Evolutionary conservation across 92 coral and sea anemone species (phyloP).

Genomic region (Umimayanthus kanabou): DNA sequence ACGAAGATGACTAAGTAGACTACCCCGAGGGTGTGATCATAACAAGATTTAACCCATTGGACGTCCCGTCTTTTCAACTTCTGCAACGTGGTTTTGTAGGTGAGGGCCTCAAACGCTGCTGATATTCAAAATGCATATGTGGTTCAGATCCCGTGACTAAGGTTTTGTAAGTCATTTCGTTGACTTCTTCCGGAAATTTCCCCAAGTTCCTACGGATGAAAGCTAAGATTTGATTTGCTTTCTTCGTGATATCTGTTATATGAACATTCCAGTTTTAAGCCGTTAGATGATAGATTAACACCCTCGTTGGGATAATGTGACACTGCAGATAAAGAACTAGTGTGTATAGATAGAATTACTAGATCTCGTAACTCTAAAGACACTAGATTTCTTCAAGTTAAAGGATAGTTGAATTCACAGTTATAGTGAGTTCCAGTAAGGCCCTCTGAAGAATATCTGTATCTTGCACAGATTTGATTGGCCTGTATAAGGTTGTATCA

Average conservation of each 20-base stretch:
- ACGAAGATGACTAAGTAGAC: background rate
- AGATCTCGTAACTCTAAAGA: background rate
- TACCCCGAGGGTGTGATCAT: background rate
- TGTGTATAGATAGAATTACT: background rate
- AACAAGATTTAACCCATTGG: background rate
- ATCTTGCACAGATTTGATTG: background rate
- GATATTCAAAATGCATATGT: too few relatives aligned
- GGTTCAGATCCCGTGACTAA: too few relatives aligned
- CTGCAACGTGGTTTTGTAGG: background rate
- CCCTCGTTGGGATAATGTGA: background rate
- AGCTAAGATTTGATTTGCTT: background rate
- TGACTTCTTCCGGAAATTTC: background rate
- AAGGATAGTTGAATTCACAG: background rate
- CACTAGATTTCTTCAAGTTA: background rate
- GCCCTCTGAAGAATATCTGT: slow-evolving; percentile 2
- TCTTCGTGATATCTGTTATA: background rate
- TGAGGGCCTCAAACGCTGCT: too few relatives aligned
- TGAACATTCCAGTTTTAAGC: background rate
- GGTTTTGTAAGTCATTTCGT: background rate
- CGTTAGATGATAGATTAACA: background rate
- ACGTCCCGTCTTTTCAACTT: background rate
- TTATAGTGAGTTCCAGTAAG: background rate
- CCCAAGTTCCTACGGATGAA: background rate
- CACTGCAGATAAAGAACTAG: too few relatives aligned
- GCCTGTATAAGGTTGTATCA: background rate